A percentile compares a stretch with the other conserved stretches of the same genome.
Conservation (phyloP, 2,888 invertebrate species). For the Trichogramma evanescens region DNA sequence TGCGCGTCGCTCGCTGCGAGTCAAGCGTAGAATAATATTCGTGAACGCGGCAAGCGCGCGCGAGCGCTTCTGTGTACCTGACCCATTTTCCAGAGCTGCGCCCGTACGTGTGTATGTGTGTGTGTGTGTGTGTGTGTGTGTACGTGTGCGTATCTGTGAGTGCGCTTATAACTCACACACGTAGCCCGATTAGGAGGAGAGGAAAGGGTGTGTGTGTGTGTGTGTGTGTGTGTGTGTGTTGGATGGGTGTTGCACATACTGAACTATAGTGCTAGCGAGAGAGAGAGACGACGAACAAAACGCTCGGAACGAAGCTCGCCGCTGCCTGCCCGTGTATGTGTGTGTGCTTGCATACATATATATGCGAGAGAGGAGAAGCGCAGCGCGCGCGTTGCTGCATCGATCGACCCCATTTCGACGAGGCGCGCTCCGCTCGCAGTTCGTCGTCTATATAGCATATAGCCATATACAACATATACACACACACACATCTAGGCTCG, state of each 20-base stretch:
- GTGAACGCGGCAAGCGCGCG: background rate
- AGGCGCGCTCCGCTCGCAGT: background rate
- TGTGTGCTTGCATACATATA: background rate
- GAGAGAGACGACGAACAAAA: too few relatives aligned
- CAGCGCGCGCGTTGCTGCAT: constrained; percentile 41
- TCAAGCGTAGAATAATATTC: too few relatives aligned
- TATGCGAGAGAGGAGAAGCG: background rate
- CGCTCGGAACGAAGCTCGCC: too few relatives aligned
- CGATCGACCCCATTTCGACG: constrained; percentile 46
- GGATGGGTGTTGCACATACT: too few relatives aligned
- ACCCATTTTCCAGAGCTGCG: constrained; percentile 38
- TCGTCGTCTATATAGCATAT: background rate
- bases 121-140: background rate
- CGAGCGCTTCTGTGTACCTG: constrained; percentile 36
- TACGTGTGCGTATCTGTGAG: background rate
- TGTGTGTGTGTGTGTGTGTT: too few relatives aligned
- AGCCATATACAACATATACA: too few relatives aligned
- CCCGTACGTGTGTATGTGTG: constrained; percentile 25
- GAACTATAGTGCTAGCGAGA: too few relatives aligned
- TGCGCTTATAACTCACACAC: too few relatives aligned
- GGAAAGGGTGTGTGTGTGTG: too few relatives aligned
- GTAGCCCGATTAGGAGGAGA: too few relatives aligned
- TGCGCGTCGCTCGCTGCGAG: too few relatives aligned
- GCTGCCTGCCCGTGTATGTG: constrained; percentile 28
- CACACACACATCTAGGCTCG: too few relatives aligned